Evolutionary conservation across 1,140 invertebrate genomes (phyloP), one percentile per base, ranked within the genome.

Genomic region (Pseudomyrmex sp.): DNA sequence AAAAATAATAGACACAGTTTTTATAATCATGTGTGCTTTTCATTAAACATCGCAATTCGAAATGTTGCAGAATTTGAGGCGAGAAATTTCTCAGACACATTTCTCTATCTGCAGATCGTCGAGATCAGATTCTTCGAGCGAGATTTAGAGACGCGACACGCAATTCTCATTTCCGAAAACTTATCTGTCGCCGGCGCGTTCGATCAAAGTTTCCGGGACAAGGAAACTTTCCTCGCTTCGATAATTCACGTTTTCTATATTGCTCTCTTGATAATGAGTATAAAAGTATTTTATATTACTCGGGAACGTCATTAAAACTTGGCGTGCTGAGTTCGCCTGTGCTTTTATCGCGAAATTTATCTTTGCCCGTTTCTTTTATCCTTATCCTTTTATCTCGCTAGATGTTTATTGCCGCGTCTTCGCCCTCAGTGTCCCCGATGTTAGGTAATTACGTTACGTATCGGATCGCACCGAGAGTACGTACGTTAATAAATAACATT

Each of bases 201-300:
- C 76, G 66, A 80, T 80, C 66, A 80, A 80, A 80, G 76, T 80
- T 79, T 70, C 65, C 66, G 54, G 65, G 76, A 69, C 65, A 70
- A 79, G 76, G 65, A 70, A 79, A 79, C 65, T 79, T 80, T 20
- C 54, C 66, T 59, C 66, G 15, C 66, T 23, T 80, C 54, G 66
- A 80, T 80, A 80, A 80, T 80, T 80, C 76, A 72, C 76, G 56
- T 80, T 70, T 80, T 80, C 76, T 80, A 80, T 80, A 80, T 80
- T 80, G 66, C 66, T 63, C n/a, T 80, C 66, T 61, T 50, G 66
- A 80, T 80, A 80, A 80, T 80, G 76, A 80, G 76, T 80, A 70
- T 80, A 80, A 80, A 80, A 80, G 76, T 80, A 80, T 80, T 80
- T 80, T 80, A 80, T 72, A 80, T 80, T 80, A 80, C 76, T 80